Evolutionary conservation across 2,113 vertebrate genomes (phyloP).

Genomic region (Morone saxatilis): DNA sequence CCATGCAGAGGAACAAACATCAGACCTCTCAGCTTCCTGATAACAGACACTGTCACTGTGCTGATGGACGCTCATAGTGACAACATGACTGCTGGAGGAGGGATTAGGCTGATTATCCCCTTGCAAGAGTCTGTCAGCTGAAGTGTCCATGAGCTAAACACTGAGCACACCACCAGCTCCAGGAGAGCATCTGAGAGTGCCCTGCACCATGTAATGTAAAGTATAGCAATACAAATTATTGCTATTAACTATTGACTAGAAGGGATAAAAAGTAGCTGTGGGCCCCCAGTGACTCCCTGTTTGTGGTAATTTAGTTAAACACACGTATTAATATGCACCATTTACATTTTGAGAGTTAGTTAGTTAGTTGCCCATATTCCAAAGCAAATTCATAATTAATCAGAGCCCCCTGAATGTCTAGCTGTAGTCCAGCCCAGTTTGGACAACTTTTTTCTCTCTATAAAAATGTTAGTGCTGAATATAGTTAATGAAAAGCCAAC

Average conservation of each 20-base stretch:
- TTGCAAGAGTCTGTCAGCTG: background rate
- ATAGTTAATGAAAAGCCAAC: too few relatives aligned
- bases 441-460: background rate
- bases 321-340: background rate
- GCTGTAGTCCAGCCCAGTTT: background rate
- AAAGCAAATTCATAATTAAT: background rate
- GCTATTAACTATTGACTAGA: background rate
- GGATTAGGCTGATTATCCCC: too few relatives aligned
- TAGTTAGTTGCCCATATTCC: background rate
- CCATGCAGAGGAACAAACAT: background rate
- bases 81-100: background rate
- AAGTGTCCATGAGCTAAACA: background rate
- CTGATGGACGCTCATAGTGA: too few relatives aligned
- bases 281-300: background rate
- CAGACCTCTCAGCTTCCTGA: background rate
- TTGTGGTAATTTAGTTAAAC: background rate
- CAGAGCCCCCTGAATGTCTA: background rate
- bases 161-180: background rate
- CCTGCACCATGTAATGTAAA: background rate
- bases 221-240: background rate
- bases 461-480: too few relatives aligned
- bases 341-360: background rate
- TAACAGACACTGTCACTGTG: background rate
- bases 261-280: too few relatives aligned
- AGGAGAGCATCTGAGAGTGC: background rate